A percentile compares a stretch with the other conserved stretches of the same genome.
These are phyloP conservation scores for Parauchenoglanis ngamensis DNA, from an alignment of 2,797 vertebrate species.

Conservation along the genomic window DNA sequence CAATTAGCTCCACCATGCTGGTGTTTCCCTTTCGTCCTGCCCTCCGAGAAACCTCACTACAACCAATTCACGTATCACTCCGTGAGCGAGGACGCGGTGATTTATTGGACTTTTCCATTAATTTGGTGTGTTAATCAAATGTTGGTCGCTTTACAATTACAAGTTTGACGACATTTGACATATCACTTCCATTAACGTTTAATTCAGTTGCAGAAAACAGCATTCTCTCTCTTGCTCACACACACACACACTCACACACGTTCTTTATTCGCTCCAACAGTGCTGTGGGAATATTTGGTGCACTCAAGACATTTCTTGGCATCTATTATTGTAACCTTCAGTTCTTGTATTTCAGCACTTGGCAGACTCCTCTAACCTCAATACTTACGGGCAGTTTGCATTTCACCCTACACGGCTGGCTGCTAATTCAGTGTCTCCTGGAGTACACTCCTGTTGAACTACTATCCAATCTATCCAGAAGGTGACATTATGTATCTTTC, in stretches of 20 bases:
- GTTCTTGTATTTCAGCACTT: constrained; percentile 57
- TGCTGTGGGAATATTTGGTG: constrained; percentile 57
- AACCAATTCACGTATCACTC: neutral
- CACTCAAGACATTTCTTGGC: constrained; percentile 52
- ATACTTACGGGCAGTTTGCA: constrained; percentile 43
- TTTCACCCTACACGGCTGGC: constrained; percentile 47
- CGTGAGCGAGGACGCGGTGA: neutral
- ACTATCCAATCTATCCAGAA: constrained; percentile 45
- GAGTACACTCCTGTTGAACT: constrained; percentile 35
- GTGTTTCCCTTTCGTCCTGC: constrained; percentile 31
- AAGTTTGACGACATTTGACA: constrained; percentile 8
- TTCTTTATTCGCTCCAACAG: constrained; percentile 32
- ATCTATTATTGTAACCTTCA: constrained; percentile 58
- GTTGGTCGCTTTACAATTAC: neutral
- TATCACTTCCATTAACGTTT: neutral
- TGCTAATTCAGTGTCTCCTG: constrained; percentile 55
- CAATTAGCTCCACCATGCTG: constrained; percentile 30
- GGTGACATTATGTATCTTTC: constrained; percentile 49
- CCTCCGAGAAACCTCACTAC: neutral
- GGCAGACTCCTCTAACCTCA: constrained; percentile 48
- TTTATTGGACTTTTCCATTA: constrained; percentile 26
- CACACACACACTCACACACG: constrained; percentile 34
- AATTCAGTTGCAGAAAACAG: neutral
- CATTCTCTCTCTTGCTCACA: neutral
- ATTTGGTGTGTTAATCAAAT: constrained; percentile 6